Evolutionary conservation across 2,113 vertebrate species (phyloP).

Genomic region (Copsychus sechellarum): DNA sequence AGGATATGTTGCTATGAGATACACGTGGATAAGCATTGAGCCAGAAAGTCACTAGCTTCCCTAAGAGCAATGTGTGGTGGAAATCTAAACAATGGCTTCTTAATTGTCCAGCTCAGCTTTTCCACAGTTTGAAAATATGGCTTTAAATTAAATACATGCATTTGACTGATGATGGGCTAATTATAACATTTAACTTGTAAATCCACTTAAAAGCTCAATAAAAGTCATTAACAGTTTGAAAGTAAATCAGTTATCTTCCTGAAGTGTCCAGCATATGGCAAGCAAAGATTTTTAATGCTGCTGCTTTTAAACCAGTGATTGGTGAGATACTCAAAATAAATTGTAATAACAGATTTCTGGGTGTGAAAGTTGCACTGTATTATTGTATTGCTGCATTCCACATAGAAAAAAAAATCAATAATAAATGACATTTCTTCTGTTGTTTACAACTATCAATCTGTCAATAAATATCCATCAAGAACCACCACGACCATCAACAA

Average conservation of each 20-base stretch:
- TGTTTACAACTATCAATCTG: slow-evolving; percentile 32
- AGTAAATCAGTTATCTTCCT: not conserved
- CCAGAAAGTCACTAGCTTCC: not conserved
- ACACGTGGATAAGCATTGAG: not conserved
- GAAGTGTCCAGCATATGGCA: not conserved
- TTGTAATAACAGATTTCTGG: not conserved
- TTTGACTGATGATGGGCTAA: not conserved
- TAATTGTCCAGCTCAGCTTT: not conserved
- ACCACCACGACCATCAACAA: not conserved
- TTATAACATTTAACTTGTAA: not conserved
- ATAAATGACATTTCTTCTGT: slow-evolving; percentile 16
- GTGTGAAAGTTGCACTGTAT: not conserved
- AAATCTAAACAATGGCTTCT: not conserved
- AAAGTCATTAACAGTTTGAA: not conserved
- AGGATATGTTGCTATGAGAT: not conserved
- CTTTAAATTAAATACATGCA: not conserved
- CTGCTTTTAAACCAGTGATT: not conserved
- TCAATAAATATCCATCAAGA: slow-evolving; percentile 5
- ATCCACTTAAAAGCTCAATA: not conserved
- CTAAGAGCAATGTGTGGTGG: not conserved
- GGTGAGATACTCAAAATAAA: not conserved
- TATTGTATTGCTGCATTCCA: not conserved
- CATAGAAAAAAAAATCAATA: not conserved
- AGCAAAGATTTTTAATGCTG: not conserved
- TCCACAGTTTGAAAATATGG: not conserved